A percentile compares a stretch with the other conserved stretches of the same genome.
Evolutionary conservation across 2,888 invertebrate species (phyloP).

Genomic region (Galerucella calmariensis): DNA sequence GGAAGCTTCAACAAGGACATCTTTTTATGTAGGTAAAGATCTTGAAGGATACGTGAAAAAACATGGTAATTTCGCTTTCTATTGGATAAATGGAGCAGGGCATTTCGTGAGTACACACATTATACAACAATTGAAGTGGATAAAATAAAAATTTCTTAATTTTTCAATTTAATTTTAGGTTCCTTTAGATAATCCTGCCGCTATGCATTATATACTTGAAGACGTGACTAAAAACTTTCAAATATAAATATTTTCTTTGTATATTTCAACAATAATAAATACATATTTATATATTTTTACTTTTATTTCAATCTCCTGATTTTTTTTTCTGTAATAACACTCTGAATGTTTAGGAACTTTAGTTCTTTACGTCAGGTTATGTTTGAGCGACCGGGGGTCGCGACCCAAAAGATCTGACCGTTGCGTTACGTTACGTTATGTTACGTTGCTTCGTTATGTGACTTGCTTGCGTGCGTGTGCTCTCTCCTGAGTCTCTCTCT

Average conservation of each 20-base stretch:
- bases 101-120: constrained; percentile 73
- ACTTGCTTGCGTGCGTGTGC: no score
- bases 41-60: constrained; percentile 80
- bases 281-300: background rate
- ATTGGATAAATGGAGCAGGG: constrained; percentile 83
- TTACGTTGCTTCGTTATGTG: no score
- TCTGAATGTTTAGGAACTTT: no score
- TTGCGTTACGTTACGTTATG: no score
- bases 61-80: constrained; percentile 76
- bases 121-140: no score
- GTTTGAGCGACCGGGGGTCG: no score
- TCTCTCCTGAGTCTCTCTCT: no score
- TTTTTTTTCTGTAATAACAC: no score
- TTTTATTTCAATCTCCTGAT: no score
- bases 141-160: background rate
- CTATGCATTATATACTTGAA: constrained; percentile 49
- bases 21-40: constrained; percentile 71
- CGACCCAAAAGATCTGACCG: no score
- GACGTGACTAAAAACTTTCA: constrained; percentile 45
- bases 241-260: constrained; percentile 13
- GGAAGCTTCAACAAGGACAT: constrained; percentile 66
- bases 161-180: constrained; percentile 46
- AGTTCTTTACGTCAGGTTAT: no score
- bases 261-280: background rate
- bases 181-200: constrained; percentile 49